Percentiles rank a stretch among this genome's conserved stretches.
Evolutionary conservation across 1,140 invertebrate genomes (phyloP).

Genomic region (Chironomus striatipennis): DNA sequence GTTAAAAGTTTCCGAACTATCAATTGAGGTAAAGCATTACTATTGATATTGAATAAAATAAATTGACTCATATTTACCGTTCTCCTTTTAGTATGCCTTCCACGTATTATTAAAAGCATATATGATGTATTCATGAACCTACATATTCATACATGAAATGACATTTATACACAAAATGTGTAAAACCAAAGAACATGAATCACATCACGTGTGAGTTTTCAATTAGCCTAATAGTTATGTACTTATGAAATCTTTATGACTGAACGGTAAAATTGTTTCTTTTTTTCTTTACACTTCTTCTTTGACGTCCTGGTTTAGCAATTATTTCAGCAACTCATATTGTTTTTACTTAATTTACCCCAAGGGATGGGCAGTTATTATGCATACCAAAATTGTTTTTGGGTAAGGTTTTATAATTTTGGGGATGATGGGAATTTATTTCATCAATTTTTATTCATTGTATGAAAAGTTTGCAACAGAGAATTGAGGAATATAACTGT

Average conservation of each 20-base stretch:
- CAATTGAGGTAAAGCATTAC: neutral
- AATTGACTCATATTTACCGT: neutral
- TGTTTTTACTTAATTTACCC: too few relatives aligned
- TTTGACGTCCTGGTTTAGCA: too few relatives aligned
- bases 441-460: too few relatives aligned
- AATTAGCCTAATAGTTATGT: slow-evolving; percentile 16
- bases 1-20: slow-evolving; percentile 7
- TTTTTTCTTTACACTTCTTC: neutral
- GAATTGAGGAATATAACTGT: too few relatives aligned
- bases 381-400: too few relatives aligned
- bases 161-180: neutral
- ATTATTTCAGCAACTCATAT: too few relatives aligned
- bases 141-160: neutral
- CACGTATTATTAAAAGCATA: too few relatives aligned
- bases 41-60: neutral
- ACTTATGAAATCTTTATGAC: slow-evolving; percentile 14
- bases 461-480: too few relatives aligned
- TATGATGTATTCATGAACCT: too few relatives aligned
- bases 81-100: neutral
- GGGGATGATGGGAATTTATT: too few relatives aligned
- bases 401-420: too few relatives aligned
- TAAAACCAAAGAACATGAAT: neutral
- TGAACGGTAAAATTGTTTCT: neutral
- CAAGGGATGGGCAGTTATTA: too few relatives aligned
- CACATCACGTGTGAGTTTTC: slow-evolving; percentile 13